Evolutionary conservation across 2,113 vertebrate genomes (phyloP).

Genomic region (Puntigrus tetrazona): DNA sequence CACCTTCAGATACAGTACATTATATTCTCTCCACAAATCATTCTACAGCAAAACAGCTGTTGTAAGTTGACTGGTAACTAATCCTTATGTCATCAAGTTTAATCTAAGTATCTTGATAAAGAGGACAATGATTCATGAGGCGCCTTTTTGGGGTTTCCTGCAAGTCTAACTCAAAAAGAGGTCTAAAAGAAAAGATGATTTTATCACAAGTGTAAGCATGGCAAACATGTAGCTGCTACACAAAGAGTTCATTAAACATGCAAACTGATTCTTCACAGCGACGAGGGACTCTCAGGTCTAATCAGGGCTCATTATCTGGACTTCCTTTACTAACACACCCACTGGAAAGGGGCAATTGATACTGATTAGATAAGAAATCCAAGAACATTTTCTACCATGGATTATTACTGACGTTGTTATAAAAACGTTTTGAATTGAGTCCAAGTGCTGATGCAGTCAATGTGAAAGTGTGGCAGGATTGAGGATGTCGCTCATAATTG

Average conservation of each 20-base stretch:
- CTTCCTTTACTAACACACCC: slow-evolving; percentile 5
- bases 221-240: background rate
- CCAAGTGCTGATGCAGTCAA: background rate
- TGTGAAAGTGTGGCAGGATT: background rate
- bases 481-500: background rate
- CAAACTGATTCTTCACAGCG: background rate
- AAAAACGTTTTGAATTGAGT: background rate
- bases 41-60: background rate
- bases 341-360: slow-evolving; percentile 41
- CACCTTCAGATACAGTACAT: background rate
- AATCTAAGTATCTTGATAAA: background rate
- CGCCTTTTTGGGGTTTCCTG: background rate
- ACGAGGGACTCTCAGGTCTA: background rate
- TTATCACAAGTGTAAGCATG: background rate
- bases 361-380: slow-evolving; percentile 60
- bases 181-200: background rate
- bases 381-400: slow-evolving; percentile 21
- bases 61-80: background rate
- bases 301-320: slow-evolving; percentile 15
- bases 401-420: background rate
- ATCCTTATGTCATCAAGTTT: background rate
- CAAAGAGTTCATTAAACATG: background rate
- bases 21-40: background rate
- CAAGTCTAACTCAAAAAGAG: background rate
- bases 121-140: background rate